These are phyloP conservation scores for Campopleginae sp. DNA, from an alignment of 2,888 invertebrate species.

Conservation along the genomic window DNA sequence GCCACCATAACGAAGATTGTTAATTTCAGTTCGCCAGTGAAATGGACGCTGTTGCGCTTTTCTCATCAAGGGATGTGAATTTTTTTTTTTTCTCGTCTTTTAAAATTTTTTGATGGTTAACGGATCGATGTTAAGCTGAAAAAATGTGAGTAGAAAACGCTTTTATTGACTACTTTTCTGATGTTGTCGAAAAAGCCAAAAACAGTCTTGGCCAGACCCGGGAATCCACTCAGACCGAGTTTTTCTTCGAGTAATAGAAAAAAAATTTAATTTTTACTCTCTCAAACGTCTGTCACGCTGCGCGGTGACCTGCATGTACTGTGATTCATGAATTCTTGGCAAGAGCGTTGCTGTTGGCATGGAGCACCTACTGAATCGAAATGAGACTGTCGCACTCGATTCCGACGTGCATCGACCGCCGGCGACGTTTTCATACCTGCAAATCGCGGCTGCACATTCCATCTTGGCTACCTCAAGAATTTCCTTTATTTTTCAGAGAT, in stretches of 20 bases:
- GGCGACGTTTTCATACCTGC: not conserved
- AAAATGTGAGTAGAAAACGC: too few relatives aligned
- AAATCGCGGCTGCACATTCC: constrained; percentile 28
- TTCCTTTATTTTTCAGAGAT: not conserved
- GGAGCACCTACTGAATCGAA: constrained; percentile 44
- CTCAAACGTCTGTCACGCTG: not conserved
- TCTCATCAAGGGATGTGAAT: too few relatives aligned
- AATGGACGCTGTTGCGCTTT: too few relatives aligned
- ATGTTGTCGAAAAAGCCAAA: too few relatives aligned
- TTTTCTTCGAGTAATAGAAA: not conserved
- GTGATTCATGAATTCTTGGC: constrained; percentile 21
- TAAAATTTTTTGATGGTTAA: too few relatives aligned
- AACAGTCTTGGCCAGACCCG: too few relatives aligned
- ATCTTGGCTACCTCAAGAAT: not conserved
- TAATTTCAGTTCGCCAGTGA: too few relatives aligned
- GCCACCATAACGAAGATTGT: too few relatives aligned
- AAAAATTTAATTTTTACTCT: not conserved
- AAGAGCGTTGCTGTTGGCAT: constrained; percentile 25
- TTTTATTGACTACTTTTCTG: too few relatives aligned
- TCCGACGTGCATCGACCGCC: not conserved
- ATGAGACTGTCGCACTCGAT: constrained; percentile 40
- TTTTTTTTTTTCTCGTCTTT: too few relatives aligned
- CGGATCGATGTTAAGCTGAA: too few relatives aligned
- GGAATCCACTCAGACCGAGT: too few relatives aligned
- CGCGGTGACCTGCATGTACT: constrained; percentile 32